Evolutionary conservation across 2,113 vertebrate genomes (phyloP).

Genomic region (Hassar affinis): DNA sequence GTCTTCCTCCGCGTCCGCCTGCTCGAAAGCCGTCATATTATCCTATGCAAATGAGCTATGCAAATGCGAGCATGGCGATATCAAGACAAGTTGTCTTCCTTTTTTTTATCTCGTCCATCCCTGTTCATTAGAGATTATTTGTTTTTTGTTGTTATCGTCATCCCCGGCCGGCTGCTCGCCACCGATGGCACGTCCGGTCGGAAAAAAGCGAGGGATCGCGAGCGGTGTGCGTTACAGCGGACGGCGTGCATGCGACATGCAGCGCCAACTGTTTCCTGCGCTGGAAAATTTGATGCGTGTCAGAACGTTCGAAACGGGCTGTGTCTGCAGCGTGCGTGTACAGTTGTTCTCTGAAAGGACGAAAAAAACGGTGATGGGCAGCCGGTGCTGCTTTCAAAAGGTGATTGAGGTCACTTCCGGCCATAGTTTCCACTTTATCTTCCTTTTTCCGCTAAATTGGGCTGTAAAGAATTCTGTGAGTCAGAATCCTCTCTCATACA

Average conservation of each 20-base stretch:
- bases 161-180: constrained; percentile 26
- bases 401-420: constrained; percentile 78
- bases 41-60: constrained; percentile 39
- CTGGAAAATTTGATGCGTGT: constrained; percentile 37
- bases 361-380: constrained; percentile 62
- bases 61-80: constrained; percentile 23
- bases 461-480: constrained; percentile 40
- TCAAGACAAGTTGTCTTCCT: constrained; percentile 40
- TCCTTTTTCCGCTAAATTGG: constrained; percentile 75
- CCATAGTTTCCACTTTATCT: constrained; percentile 75
- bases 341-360: constrained; percentile 51
- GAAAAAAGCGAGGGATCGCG: background rate
- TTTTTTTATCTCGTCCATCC: constrained; percentile 37
- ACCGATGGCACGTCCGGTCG: constrained; percentile 31
- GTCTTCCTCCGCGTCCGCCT: constrained; percentile 62
- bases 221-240: background rate
- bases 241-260: background rate
- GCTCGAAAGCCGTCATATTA: constrained; percentile 51
- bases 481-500: constrained; percentile 3
- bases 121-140: constrained; percentile 45
- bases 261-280: constrained; percentile 57
- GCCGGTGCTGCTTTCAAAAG: constrained; percentile 64
- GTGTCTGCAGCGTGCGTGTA: background rate
- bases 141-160: constrained; percentile 45
- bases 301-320: background rate